phyloP scores from a whole-genome alignment of 2,797 vertebrate genomes.

The Lophotriccus pileatus region DNA sequence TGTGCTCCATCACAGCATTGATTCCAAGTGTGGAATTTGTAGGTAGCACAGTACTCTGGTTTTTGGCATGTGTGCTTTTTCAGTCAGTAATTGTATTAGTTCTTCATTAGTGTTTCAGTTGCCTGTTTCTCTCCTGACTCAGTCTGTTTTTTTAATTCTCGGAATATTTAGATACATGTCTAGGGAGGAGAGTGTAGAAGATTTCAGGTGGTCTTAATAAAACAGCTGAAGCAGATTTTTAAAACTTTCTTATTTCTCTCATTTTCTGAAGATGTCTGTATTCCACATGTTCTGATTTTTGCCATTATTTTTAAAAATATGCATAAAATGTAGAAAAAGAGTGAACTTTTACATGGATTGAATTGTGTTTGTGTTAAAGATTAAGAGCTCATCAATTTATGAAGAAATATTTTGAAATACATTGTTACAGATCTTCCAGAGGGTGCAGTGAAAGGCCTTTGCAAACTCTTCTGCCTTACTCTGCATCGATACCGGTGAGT shows the following conservation, averaged over 20 bases:
- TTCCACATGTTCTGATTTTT: not conserved
- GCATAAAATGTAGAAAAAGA: not conserved
- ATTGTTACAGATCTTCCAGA: conserved; percentile 88
- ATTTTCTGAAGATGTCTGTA: not conserved
- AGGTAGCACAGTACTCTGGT: too few species aligned
- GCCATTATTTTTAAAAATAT: not conserved
- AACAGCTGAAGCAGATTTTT: not conserved
- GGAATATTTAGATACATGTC: not conserved
- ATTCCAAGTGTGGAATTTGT: not conserved
- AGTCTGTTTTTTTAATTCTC: not conserved
- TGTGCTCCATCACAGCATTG: not conserved
- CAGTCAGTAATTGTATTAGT: not conserved
- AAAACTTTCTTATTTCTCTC: not conserved
- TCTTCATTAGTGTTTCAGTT: not conserved
- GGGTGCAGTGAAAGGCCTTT: conserved; percentile 92
- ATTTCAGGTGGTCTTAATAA: not conserved
- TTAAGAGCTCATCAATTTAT: not conserved
- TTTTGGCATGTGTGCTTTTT: not conserved
- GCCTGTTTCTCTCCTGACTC: not conserved
- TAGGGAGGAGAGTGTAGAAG: not conserved
- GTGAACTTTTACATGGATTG: not conserved
- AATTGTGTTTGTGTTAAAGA: not conserved
- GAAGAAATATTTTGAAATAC: not conserved
- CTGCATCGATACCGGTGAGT: conserved; percentile 92
- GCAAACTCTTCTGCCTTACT: conserved; percentile 95